Evolutionary conservation across 2,113 vertebrate genomes (phyloP).

Genomic region (Callopanchax toddi): DNA sequence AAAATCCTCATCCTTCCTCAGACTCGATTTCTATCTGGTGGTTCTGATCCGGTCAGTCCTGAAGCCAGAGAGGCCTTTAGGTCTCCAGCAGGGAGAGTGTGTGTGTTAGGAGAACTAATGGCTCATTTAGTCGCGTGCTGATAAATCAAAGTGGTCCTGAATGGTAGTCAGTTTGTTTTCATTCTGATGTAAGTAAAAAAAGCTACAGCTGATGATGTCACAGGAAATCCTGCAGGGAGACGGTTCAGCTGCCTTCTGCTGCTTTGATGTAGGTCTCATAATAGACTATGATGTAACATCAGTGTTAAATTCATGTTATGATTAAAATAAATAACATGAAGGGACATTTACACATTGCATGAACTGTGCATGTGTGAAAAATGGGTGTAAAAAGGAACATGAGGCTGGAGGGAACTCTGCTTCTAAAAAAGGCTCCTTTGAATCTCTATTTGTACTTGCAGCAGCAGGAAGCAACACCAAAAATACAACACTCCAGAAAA

Average conservation of each 20-base stretch:
- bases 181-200: background rate
- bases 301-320: background rate
- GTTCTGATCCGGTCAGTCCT: background rate
- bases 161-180: conserved; percentile 4
- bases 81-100: background rate
- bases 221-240: conserved; percentile 38
- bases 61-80: background rate
- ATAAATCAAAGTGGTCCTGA: conserved; percentile 10
- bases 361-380: background rate
- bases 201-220: conserved; percentile 34
- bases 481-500: conserved; percentile 49
- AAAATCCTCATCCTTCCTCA: conserved; percentile 4
- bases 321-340: background rate
- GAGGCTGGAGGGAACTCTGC: conserved; percentile 36
- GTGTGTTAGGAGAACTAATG: background rate
- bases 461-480: conserved; percentile 67
- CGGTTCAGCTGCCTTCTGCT: background rate
- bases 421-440: conserved; percentile 65
- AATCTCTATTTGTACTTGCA: conserved; percentile 55
- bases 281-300: background rate
- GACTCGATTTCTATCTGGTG: conserved; percentile 2
- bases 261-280: too few relatives aligned
- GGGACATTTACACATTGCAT: background rate
- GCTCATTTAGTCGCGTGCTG: background rate
- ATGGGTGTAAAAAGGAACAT: conserved; percentile 62